Conservation (phyloP, 2,888 invertebrate genomes). For the Eucriotettix oculatus region DNA sequence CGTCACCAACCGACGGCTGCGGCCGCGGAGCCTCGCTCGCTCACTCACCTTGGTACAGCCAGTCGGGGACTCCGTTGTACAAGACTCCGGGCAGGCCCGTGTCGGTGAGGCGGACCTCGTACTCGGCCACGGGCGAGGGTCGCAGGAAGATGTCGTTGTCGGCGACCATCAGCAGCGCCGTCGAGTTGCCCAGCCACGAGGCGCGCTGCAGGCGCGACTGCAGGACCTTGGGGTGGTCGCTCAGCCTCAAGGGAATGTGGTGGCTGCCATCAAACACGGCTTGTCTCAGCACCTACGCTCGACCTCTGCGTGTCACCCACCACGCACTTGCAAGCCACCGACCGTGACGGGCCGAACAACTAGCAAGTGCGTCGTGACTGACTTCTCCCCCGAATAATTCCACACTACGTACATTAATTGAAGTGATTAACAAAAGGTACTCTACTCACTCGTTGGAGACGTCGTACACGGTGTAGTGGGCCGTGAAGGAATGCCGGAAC, state of each 20-base stretch:
- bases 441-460: slow-evolving; percentile 79
- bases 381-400: too few relatives aligned
- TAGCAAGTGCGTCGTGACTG: too few relatives aligned
- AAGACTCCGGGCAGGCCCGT: slow-evolving; percentile 62
- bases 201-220: slow-evolving; percentile 68
- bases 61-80: slow-evolving; percentile 89
- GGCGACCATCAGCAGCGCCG: slow-evolving; percentile 59
- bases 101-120: slow-evolving; percentile 52
- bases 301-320: too few relatives aligned
- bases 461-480: slow-evolving; percentile 81
- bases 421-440: too few relatives aligned
- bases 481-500: slow-evolving; percentile 65
- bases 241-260: slow-evolving; percentile 69
- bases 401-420: too few relatives aligned
- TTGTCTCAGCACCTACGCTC: neutral
- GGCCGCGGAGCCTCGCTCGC: neutral
- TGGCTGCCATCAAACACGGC: slow-evolving; percentile 36
- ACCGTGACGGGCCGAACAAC: too few relatives aligned
- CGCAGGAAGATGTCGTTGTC: slow-evolving; percentile 82
- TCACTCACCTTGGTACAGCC: slow-evolving; percentile 80
- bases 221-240: slow-evolving; percentile 49
- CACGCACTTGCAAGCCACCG: too few relatives aligned
- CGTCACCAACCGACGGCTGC: neutral
- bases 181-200: slow-evolving; percentile 64
- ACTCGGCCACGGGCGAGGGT: slow-evolving; percentile 45